phyloP scores from a whole-genome alignment of 2,113 vertebrate species.

The Barbus barbus region DNA sequence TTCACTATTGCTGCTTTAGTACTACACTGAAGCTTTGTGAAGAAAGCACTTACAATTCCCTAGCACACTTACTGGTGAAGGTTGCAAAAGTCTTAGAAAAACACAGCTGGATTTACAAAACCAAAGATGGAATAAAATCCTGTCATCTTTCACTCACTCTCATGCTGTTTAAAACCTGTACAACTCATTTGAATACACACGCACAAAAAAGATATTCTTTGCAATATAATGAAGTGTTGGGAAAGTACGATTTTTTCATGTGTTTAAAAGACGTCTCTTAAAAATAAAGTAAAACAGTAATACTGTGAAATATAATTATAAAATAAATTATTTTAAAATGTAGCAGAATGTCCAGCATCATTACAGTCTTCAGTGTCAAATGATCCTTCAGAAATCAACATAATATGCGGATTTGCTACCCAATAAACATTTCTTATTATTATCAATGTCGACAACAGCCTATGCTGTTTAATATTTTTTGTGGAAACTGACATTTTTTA shows the following conservation, averaged over 20 bases:
- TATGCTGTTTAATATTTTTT: neutral
- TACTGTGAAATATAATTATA: too few species aligned
- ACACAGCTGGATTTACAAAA: neutral
- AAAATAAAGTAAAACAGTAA: too few species aligned
- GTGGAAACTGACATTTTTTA: too few species aligned
- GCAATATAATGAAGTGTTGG: neutral
- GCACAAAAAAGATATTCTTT: neutral
- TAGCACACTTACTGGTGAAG: slow-evolving; percentile 65
- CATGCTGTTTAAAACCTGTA: neutral
- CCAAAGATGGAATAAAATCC: neutral
- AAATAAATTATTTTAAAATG: too few species aligned
- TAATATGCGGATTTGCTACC: neutral
- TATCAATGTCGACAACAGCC: too few species aligned
- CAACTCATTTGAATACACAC: neutral
- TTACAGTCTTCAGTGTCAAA: neutral
- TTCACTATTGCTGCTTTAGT: slow-evolving; percentile 58
- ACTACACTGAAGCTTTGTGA: slow-evolving; percentile 70
- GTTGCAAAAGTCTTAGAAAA: slow-evolving; percentile 52
- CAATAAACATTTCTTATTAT: neutral
- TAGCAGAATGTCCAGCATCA: neutral
- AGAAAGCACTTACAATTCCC: slow-evolving; percentile 65
- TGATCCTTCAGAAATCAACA: neutral
- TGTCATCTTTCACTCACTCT: neutral
- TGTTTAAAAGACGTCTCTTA: too few species aligned
- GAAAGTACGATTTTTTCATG: neutral